Percentiles rank a stretch among this genome's conserved stretches.
Evolutionary conservation across 2,113 vertebrate species (phyloP).

Genomic region (Callipepla squamata): DNA sequence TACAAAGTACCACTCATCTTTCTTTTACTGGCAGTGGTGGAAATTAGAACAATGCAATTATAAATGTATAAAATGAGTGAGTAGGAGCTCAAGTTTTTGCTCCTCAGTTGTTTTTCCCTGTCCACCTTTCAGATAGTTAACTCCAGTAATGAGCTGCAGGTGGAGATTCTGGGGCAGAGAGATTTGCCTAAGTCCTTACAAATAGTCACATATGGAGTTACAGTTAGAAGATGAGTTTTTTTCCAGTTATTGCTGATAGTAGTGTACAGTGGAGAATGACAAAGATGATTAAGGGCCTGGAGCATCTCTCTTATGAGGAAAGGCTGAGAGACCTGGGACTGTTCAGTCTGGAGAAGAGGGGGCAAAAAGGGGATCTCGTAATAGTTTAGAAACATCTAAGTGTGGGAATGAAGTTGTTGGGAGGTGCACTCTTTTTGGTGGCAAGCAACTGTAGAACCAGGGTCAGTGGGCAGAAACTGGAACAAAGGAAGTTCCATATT

Average conservation of each 20-base stretch:
- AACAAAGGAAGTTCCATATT: too few relatives aligned
- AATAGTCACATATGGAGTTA: not conserved
- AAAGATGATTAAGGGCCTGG: too few relatives aligned
- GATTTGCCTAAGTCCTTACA: not conserved
- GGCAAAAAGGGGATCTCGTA: too few relatives aligned
- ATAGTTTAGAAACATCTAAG: too few relatives aligned
- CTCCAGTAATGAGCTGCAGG: not conserved
- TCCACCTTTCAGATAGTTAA: not conserved
- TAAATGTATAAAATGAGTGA: not conserved
- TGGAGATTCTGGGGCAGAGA: not conserved
- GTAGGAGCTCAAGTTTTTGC: not conserved
- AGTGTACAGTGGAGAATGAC: not conserved
- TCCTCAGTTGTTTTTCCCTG: not conserved
- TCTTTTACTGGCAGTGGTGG: not conserved
- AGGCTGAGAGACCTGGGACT: too few relatives aligned
- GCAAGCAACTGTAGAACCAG: too few relatives aligned
- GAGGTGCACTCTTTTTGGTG: too few relatives aligned
- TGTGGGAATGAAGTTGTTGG: too few relatives aligned
- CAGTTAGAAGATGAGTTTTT: not conserved
- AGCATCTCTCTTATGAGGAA: too few relatives aligned
- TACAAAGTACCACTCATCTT: not conserved
- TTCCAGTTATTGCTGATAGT: not conserved
- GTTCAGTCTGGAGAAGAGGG: too few relatives aligned
- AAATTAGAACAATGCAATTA: constrained; percentile 10
- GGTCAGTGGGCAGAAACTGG: too few relatives aligned